phyloP scores from a whole-genome alignment of 2,888 invertebrate species.

The Geophilus truncorum region DNA sequence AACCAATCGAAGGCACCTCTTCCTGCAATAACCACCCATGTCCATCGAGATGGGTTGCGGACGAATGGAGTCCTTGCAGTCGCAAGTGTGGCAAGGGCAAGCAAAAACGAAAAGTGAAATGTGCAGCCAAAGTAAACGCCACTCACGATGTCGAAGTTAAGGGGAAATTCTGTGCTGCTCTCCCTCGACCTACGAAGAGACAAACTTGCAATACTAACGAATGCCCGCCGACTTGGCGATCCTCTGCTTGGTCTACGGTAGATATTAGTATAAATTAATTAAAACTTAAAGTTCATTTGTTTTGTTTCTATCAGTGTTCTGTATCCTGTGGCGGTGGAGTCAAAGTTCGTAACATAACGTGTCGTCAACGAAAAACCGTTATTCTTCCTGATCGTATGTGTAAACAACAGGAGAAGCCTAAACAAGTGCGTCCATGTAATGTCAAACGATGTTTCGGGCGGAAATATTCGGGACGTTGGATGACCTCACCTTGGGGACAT shows the following conservation, averaged over 20 bases:
- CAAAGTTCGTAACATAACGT: not conserved
- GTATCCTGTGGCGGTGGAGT: not conserved
- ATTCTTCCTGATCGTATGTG: conserved; percentile 19
- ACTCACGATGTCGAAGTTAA: not conserved
- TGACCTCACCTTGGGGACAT: not conserved
- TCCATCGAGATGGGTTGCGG: conserved; percentile 59
- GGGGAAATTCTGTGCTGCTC: not conserved
- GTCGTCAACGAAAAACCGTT: not conserved
- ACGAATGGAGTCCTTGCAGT: conserved; percentile 55
- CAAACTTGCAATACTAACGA: conserved; percentile 11
- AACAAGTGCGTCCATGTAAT: not conserved
- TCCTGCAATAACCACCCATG: conserved; percentile 5
- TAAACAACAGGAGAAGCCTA: conserved; percentile 19
- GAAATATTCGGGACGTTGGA: not conserved
- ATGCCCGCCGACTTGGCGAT: conserved; percentile 20
- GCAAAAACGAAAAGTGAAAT: conserved; percentile 41
- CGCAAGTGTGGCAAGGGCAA: conserved; percentile 55
- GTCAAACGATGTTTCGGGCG: not conserved
- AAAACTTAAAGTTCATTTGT: not conserved
- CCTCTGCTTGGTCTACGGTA: not conserved
- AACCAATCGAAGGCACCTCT: conserved; percentile 9
- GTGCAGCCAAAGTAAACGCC: not conserved
- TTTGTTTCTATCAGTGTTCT: not conserved
- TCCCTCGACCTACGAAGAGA: not conserved
- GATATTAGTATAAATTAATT: not conserved